A percentile compares a stretch with the other conserved stretches of the same genome.
These are phyloP conservation scores for Lepas anatifera DNA, from an alignment of 2,888 invertebrate genomes.

Conservation along the genomic window DNA sequence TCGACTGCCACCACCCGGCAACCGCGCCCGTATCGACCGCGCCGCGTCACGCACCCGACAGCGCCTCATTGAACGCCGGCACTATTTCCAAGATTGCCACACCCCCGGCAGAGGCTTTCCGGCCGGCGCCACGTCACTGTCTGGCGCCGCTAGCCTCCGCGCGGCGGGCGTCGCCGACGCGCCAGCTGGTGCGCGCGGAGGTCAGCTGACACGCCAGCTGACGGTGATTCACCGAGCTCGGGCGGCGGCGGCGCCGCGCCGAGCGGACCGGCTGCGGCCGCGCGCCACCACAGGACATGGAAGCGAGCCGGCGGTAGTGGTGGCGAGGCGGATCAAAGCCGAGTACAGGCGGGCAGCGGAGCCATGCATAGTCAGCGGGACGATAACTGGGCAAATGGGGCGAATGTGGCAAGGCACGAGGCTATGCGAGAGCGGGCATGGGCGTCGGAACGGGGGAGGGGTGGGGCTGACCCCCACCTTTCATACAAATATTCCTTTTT, in stretches of 20 bases:
- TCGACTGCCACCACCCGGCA: background rate
- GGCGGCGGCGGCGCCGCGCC: too few species aligned
- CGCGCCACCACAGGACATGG: background rate
- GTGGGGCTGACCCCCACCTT: too few species aligned
- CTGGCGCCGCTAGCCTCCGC: background rate
- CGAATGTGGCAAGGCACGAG: too few species aligned
- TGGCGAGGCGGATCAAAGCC: too few species aligned
- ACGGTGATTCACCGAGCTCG: background rate
- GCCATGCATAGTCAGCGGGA: too few species aligned
- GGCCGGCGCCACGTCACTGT: background rate
- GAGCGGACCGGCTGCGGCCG: too few species aligned
- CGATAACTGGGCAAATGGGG: too few species aligned
- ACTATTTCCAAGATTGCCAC: conserved; percentile 7
- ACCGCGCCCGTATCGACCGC: conserved; percentile 4
- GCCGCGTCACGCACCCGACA: background rate
- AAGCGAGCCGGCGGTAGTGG: background rate
- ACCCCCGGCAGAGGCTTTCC: background rate
- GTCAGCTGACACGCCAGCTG: background rate
- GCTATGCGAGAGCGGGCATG: too few species aligned
- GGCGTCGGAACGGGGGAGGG: too few species aligned
- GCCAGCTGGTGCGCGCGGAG: background rate
- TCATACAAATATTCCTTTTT: too few species aligned
- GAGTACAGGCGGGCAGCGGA: too few species aligned
- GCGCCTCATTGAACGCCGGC: background rate
- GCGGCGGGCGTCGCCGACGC: background rate